phyloP scores from a whole-genome alignment of 1,140 invertebrate genomes.

The Hyposmocoma kahamanoa region DNA sequence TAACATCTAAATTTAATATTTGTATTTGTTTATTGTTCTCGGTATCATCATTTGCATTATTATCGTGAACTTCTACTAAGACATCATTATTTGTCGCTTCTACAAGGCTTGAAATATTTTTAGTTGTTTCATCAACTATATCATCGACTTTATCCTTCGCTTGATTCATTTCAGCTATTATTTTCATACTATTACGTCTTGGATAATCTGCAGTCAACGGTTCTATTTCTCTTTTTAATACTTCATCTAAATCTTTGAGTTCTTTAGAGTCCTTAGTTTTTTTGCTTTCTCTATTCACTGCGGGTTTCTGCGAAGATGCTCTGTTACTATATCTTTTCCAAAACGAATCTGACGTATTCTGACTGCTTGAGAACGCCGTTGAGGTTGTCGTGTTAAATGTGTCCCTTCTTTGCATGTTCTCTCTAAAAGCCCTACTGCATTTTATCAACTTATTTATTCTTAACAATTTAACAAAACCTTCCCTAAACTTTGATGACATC shows the following conservation, averaged over 20 bases:
- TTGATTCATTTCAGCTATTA: conserved; percentile 61
- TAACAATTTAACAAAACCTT: conserved; percentile 82
- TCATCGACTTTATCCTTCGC: conserved; percentile 26
- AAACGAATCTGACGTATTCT: conserved; percentile 67
- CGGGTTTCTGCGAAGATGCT: conserved; percentile 58
- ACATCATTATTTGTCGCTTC: conserved; percentile 14
- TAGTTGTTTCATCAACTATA: not conserved
- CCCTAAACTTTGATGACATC: conserved; percentile 93
- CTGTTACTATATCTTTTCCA: conserved; percentile 71
- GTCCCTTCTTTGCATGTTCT: conserved; percentile 67
- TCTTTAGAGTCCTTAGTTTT: conserved; percentile 46
- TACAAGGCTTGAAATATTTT: not conserved
- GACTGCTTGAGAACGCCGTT: conserved; percentile 69
- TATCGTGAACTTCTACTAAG: conserved; percentile 44
- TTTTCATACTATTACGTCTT: conserved; percentile 69
- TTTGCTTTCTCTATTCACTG: conserved; percentile 56
- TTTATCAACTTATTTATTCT: conserved; percentile 65
- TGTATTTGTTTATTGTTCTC: conserved; percentile 67
- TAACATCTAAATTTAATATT: conserved; percentile 67
- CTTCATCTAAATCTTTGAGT: conserved; percentile 38
- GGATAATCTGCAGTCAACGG: conserved; percentile 52
- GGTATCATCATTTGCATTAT: conserved; percentile 23
- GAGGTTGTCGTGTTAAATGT: conserved; percentile 72
- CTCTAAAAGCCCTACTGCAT: conserved; percentile 55
- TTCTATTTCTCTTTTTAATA: conserved; percentile 56